Percentiles rank a stretch among this genome's conserved stretches.
Evolutionary conservation across 2,113 vertebrate species (phyloP).

Genomic region (Callochromis pleurospilus): DNA sequence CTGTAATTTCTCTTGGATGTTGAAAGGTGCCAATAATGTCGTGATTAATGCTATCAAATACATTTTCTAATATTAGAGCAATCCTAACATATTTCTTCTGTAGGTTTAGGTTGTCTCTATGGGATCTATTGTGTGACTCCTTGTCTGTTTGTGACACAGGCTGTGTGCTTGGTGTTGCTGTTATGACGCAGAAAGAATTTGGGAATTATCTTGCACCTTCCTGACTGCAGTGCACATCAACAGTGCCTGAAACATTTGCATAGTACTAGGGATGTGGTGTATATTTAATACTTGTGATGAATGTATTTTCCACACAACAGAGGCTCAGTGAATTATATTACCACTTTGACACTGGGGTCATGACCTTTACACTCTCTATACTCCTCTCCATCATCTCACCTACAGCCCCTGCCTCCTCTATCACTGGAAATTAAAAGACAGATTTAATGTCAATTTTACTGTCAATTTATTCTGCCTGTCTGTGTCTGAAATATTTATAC

Average conservation of each 20-base stretch:
- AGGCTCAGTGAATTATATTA: slow-evolving; percentile 12
- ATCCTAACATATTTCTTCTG: background rate
- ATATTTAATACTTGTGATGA: background rate
- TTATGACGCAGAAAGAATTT: background rate
- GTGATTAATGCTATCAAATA: background rate
- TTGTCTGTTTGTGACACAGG: background rate
- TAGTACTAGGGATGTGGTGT: background rate
- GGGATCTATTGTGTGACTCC: background rate
- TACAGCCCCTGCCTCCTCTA: slow-evolving; percentile 16
- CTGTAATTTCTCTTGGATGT: background rate
- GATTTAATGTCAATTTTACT: slow-evolving; percentile 69
- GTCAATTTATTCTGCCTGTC: slow-evolving; percentile 70
- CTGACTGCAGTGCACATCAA: background rate
- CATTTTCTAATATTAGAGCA: background rate
- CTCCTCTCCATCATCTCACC: slow-evolving; percentile 27
- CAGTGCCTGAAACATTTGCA: background rate
- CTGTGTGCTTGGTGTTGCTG: background rate
- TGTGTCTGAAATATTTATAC: slow-evolving; percentile 72
- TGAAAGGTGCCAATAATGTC: slow-evolving; percentile 23
- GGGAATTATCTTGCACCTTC: background rate
- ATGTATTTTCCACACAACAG: slow-evolving; percentile 1
- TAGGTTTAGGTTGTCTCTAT: background rate
- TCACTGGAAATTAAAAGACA: slow-evolving; percentile 67
- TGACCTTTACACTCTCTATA: slow-evolving; percentile 19
- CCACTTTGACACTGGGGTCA: slow-evolving; percentile 6